Base-by-base conservation (phyloP, 2,888 invertebrate species). In the Tortrix viridana region DNA sequence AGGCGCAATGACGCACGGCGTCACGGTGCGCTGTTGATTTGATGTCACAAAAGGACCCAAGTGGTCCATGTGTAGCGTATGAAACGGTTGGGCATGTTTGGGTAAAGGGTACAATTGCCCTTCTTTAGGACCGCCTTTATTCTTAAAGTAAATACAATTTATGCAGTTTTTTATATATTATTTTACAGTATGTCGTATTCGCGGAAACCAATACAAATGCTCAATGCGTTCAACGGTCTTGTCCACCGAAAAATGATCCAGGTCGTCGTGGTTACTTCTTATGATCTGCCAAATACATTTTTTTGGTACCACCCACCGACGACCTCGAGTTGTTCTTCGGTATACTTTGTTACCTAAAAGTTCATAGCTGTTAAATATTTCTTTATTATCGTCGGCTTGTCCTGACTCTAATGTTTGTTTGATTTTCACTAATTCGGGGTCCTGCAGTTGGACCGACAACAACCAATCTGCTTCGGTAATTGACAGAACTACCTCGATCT, bases 141-240 rank as follows among this genome's bases (percentile, higher is more conserved):
- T 69, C 71, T 80, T 81, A 60, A 72, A 74, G 67, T 79, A 80
- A 53, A 72, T 56, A 58, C 77, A 78, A 22, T 73, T 71, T 12
- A 81, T 23, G 59, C 78, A 80, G 32, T 72, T 71, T 44, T 62
- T 68, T 16, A 79, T 73, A 55, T 81, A 77, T 47, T 76, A 76
- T 48, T 48, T 68, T 16, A 72, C 60, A 0, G 41, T 62, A n/a
- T 67, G 47, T 26, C 65, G 53, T 64, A 72, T 64, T 16, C 48
- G 44, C 5, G 58, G 14, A 50, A 59, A 59, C 58, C 58, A 59
- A 19, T 59, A 50, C 14, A 3, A 14, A 19, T 37, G 14, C n/a
- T 12, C 2, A 7, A 59, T 50, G 3, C 50, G 50, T 41, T 50
- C 58, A 60, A 65, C 16, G 74, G 62, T 65, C 55, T 60, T 69